Evolutionary conservation across 2,797 vertebrate genomes (phyloP).

Genomic region (Mormyrops boulengeri): DNA sequence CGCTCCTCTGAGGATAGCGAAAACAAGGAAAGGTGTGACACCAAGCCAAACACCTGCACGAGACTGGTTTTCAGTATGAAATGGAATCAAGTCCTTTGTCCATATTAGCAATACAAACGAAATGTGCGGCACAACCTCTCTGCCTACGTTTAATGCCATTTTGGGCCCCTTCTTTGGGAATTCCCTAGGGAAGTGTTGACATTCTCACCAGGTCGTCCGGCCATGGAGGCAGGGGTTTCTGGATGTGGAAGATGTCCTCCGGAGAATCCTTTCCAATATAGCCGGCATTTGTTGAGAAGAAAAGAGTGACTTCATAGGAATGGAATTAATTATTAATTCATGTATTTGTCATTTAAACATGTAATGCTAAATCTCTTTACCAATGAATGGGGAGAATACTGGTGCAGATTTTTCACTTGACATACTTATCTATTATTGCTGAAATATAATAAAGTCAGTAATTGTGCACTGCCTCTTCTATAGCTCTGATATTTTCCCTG

Average conservation of each 20-base stretch:
- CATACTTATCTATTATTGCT: not conserved
- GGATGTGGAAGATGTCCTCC: conserved; percentile 48
- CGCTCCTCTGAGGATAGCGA: conserved; percentile 38
- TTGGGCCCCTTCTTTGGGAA: not conserved
- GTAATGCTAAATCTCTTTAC: not conserved
- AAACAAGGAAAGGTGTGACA: not conserved
- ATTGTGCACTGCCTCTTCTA: not conserved
- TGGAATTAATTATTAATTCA: not conserved
- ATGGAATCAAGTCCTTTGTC: not conserved
- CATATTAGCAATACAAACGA: not conserved
- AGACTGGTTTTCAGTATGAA: not conserved
- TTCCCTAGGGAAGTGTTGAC: not conserved
- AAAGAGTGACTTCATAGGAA: not conserved
- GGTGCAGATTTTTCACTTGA: not conserved
- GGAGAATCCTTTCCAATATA: conserved; percentile 50
- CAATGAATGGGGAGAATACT: not conserved
- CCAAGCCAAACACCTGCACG: not conserved
- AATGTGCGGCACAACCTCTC: not conserved
- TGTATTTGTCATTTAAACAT: not conserved
- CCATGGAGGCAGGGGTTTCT: conserved; percentile 57
- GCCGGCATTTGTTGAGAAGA: conserved; percentile 1
- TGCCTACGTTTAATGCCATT: not conserved
- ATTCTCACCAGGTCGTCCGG: conserved; percentile 63
- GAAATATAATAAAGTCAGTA: not conserved
- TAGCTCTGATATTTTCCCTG: not conserved